Base-by-base conservation (phyloP, 37 sponge, comb jelly and placozoan species). In the Corticium candelabrum region DNA sequence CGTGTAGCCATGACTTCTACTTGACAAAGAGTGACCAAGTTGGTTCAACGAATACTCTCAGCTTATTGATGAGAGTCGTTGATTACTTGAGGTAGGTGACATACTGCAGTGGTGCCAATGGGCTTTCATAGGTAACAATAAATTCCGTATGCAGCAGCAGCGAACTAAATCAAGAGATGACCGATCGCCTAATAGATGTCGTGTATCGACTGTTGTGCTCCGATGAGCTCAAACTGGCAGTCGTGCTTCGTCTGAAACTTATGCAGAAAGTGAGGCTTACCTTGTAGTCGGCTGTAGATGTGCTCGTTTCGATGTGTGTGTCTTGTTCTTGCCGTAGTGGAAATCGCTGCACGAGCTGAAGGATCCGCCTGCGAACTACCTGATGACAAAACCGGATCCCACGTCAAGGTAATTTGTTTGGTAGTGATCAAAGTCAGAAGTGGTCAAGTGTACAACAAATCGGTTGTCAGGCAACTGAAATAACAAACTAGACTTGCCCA, bases 31-130 rank as follows among this genome's bases (percentile, higher is more conserved):
- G 77, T 21, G 29, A 76, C 32, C 21, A 39, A 5, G 62, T 68
- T 27, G 21, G 5, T 35, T 68, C 27, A 5, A 11, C 37, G 7
- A 5, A 5, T 7, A 68, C 77, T 11, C 67, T 76, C 5, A 68
- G 41, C 41, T 27, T 76, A 7, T 68, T 76, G 62, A 5, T 76
- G 67, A 57, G 77, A 7, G 41, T 76, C 29, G 67, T 67, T 5
- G 67, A 76, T 56, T 57, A 76, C 5, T 29, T 76, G 56, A 67
- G 29, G 41, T 40, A 5, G 21, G 67, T 27, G 11, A 7, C n/a
- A n/a, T n/a, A n/a, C n/a, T n/a, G n/a, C n/a, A n/a, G n/a, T n/a
- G n/a, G n/a, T n/a, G n/a, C n/a, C n/a, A n/a, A n/a, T n/a, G n/a
- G n/a, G n/a, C n/a, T n/a, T n/a, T n/a, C n/a, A n/a, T n/a, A n/a